These are phyloP conservation scores for Drosophila lowei DNA, from an alignment of 1,140 invertebrate species.

Conservation along the genomic window DNA sequence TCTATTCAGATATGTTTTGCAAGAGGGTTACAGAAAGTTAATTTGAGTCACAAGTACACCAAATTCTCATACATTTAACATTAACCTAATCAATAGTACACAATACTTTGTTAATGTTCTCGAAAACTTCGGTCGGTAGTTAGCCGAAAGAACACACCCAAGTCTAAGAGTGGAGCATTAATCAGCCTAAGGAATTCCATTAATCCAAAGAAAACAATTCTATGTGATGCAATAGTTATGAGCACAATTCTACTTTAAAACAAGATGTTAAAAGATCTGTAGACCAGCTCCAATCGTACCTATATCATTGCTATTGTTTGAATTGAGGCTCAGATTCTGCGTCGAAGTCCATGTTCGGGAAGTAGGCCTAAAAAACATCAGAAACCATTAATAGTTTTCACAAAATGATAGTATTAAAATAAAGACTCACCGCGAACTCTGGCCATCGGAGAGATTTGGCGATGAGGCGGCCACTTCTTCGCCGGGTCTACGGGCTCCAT, in stretches of 20 bases:
- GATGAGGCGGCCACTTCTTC: constrained; percentile 90
- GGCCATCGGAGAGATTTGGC: constrained; percentile 88
- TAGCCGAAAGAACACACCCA: too few species aligned
- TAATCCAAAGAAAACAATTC: too few species aligned
- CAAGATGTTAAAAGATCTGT: neutral
- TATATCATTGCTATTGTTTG: constrained; percentile 75
- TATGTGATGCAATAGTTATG: neutral
- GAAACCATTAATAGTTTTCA: neutral
- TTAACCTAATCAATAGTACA: too few species aligned
- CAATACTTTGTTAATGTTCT: too few species aligned
- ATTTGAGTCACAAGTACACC: too few species aligned
- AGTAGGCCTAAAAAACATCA: constrained; percentile 51
- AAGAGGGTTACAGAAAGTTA: too few species aligned
- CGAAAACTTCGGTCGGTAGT: too few species aligned
- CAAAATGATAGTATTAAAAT: neutral
- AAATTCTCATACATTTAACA: too few species aligned
- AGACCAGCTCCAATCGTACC: constrained; percentile 46
- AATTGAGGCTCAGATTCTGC: constrained; percentile 83
- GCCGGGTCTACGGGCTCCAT: constrained; percentile 88
- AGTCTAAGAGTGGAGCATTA: too few species aligned
- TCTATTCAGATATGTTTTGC: too few species aligned
- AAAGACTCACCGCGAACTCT: constrained; percentile 84
- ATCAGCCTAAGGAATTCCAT: too few species aligned
- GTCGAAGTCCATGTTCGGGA: constrained; percentile 85
- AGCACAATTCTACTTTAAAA: neutral